Base-by-base conservation (phyloP, 2,888 invertebrate species). In the Polydrusus pterygomalis region DNA sequence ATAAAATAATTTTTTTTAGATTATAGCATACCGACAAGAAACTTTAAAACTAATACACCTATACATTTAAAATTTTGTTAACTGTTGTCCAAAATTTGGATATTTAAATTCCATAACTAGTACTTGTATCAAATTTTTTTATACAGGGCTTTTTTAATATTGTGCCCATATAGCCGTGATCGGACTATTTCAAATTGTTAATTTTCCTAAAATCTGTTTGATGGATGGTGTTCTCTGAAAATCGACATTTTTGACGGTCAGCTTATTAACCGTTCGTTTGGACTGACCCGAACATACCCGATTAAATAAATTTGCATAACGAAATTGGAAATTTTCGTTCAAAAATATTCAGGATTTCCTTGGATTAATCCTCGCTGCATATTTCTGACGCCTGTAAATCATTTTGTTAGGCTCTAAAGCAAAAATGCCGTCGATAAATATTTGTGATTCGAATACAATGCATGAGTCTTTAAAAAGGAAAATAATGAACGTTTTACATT, bases 241-340 rank as follows among this genome's bases (percentile, higher is more conserved):
- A 40, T 40, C 40, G 40, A 40, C 40, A 40, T 40, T 43, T n/a
- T 34, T 7, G 34, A 34, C n/a, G 15, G 47, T 9, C 47, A 1
- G 17, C n/a, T 13, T 0, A 54, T 30, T 25, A 54, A 25, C 13
- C 20, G 25, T 25, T 30, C 20, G 30, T 54, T 25, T n/a, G 10
- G 25, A 30, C 25, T 30, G 9, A n/a, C 54, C 54, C 34, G 34
- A 34, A 34, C 34, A 10, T 10, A 10, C 25, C 20, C 54, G 20
- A 54, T 25, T 25, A 54, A 54, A 25, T 25, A 13, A 25, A 54
- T 54, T 54, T 54, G 25, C 54, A 54, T 54, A 54, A 54, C 54
- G 30, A 25, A 54, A 25, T 54, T 54, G 54, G 2, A 54, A 25
- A 54, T 30, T 25, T 25, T 20, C 54, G 13, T n/a, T 54, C n/a